Evolutionary conservation across 2,888 invertebrate species (phyloP).

Genomic region (Napeogenes inachia): DNA sequence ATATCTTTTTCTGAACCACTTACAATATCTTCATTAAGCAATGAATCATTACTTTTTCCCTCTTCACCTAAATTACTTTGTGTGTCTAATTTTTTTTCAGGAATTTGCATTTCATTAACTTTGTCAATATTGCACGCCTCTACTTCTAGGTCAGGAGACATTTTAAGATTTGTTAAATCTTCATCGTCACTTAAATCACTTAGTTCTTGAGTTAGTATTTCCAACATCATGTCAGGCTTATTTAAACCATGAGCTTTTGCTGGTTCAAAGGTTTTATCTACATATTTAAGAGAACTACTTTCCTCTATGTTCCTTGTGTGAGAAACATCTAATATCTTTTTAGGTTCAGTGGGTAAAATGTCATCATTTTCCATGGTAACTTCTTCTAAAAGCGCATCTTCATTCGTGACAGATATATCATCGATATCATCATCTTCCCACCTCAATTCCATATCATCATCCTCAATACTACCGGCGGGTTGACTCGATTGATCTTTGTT

Average conservation of each 20-base stretch:
- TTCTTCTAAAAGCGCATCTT: conserved; percentile 28
- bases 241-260: conserved; percentile 43
- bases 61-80: conserved; percentile 12
- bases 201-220: conserved; percentile 59
- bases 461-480: conserved; percentile 30
- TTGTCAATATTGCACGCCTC: conserved; percentile 17
- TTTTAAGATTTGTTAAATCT: conserved; percentile 29
- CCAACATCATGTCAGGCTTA: conserved; percentile 61
- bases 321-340: not conserved
- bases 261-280: conserved; percentile 13
- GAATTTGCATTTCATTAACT: not conserved
- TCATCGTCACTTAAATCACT: conserved; percentile 42
- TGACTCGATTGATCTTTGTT: not conserved
- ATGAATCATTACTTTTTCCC: not conserved
- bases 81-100: conserved; percentile 9
- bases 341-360: not conserved
- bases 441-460: conserved; percentile 46
- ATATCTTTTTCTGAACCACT: conserved; percentile 7
- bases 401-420: conserved; percentile 21
- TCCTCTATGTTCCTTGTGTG: conserved; percentile 11
- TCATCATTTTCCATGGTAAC: conserved; percentile 13
- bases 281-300: conserved; percentile 10
- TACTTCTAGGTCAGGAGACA: conserved; percentile 33
- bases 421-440: conserved; percentile 52
- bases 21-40: not conserved